Base-by-base conservation (phyloP, 2,888 invertebrate species). In the Leucoma salicis region DNA sequence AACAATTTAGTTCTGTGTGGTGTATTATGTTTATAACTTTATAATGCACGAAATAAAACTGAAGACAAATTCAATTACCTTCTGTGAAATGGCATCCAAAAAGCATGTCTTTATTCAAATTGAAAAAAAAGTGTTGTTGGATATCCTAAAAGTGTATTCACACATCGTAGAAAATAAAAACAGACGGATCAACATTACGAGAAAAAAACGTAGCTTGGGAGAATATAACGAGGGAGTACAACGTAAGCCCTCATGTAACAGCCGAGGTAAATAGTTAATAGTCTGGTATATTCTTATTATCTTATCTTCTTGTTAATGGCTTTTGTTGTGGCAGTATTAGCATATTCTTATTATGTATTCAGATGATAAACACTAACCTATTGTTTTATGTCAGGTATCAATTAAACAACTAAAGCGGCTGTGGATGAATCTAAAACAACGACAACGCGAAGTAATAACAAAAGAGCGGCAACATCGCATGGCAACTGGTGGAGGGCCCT, bases 371-470 rank as follows among this genome's bases (percentile, higher is more conserved):
- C 25, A 48, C 40, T 39, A 25, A 18, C 18, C 18, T 18, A 18
- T 18, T 18, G 18, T 11, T 18, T 5, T 18, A 18, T 18, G 18
- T 18, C 18, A 18, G 18, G 18, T 18, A 18, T 31, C 50, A 36
- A 38, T 12, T 37, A 50, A 51, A 35, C 51, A 57, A 42, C 38
- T 53, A 18, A 29, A 46, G 10, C 42, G 53, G 1, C 27, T 53
- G 24, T 51, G 56, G 56, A 43, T 49, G 34, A 53, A 57, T 31
- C 14, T 51, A 28, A 57, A 53, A 28, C 52, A 52, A 24, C 46
- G 53, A 11, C 45, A 51, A 27, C 38, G 53, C 34, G 37, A 37
- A 11, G 44, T 50, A n/a, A 11, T 44, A 16, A 41, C 36, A 1
- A 49, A 50, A 36, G 42, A 45, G 31, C 35, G 42, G 4, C 45